Evolutionary conservation across 2,113 vertebrate species (phyloP).

Genomic region (Trematocara nigrifrons): DNA sequence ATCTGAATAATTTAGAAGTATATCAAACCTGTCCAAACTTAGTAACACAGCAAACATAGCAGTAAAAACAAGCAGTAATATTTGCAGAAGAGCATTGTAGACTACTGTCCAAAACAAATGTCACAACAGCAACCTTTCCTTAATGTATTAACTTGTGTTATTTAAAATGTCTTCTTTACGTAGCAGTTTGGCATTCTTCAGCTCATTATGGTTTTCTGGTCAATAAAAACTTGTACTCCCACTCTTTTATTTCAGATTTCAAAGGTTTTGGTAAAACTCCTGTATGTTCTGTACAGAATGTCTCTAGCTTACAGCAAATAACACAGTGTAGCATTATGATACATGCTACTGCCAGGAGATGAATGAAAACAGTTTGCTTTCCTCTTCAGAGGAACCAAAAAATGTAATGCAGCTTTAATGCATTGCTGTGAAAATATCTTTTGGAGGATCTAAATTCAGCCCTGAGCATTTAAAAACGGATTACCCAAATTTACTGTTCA

Average conservation of each 20-base stretch:
- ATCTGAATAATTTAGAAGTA: background rate
- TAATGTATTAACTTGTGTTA: background rate
- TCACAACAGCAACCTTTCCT: background rate
- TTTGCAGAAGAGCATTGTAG: slow-evolving; percentile 13
- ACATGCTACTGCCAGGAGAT: background rate
- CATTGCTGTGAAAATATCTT: background rate
- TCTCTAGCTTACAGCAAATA: background rate
- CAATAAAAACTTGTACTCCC: background rate
- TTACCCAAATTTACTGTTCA: background rate
- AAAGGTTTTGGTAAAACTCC: background rate
- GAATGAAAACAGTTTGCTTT: background rate
- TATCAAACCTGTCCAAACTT: background rate
- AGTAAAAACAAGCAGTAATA: background rate
- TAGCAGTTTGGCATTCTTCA: background rate
- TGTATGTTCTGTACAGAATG: background rate
- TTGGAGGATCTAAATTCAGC: background rate
- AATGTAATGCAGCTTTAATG: background rate
- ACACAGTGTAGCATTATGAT: background rate
- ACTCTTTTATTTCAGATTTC: background rate
- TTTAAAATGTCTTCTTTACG: background rate
- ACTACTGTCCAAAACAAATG: background rate
- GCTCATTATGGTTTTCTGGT: background rate
- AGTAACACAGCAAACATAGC: background rate
- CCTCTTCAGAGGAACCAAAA: background rate
- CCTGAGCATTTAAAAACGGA: slow-evolving; percentile 16